phyloP scores from a whole-genome alignment of 2,888 invertebrate genomes.

The Serrognathus titanus region DNA sequence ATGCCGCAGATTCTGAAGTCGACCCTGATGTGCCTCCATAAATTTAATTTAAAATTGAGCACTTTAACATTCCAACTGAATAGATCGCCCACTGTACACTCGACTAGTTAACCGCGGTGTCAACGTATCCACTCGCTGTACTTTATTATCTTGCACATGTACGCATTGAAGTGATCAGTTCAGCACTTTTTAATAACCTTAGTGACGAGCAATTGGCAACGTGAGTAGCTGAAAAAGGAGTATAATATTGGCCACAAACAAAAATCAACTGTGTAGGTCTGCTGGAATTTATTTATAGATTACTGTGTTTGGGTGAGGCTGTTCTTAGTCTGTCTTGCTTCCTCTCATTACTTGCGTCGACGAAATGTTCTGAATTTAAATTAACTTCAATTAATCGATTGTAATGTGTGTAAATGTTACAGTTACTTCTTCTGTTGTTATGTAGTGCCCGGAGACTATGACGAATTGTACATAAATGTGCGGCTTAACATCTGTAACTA shows the following conservation, averaged over 20 bases:
- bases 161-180: no score
- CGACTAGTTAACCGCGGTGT: no score
- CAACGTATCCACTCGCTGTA: no score
- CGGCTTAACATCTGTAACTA: neutral
- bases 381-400: slow-evolving; percentile 16
- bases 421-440: slow-evolving; percentile 5
- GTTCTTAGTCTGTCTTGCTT: slow-evolving; percentile 15
- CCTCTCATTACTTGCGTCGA: slow-evolving; percentile 6
- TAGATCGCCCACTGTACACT: no score
- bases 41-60: no score
- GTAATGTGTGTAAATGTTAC: slow-evolving; percentile 6
- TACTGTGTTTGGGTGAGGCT: slow-evolving; percentile 37
- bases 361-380: slow-evolving; percentile 3
- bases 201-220: slow-evolving; percentile 25
- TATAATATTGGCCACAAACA: slow-evolving; percentile 37
- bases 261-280: slow-evolving; percentile 41
- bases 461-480: neutral
- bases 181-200: neutral
- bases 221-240: slow-evolving; percentile 35
- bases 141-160: no score
- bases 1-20: no score
- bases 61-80: no score
- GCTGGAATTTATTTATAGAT: slow-evolving; percentile 47
- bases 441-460: neutral
- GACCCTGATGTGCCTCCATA: no score